Conservation (phyloP, 2,113 vertebrate genomes). For the Sorex araneus region DNA sequence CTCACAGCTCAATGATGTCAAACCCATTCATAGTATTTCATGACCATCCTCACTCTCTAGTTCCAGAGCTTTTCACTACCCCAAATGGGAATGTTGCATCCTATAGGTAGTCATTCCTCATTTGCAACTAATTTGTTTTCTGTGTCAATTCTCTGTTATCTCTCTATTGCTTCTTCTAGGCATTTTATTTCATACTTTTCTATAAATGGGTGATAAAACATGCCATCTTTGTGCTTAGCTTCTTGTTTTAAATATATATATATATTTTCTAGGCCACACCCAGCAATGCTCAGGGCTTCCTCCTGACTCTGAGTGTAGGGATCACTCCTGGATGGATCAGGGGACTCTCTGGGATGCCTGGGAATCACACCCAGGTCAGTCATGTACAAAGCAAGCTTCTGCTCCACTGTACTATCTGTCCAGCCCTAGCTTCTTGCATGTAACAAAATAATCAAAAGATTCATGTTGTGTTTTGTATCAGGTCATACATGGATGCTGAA, state of each 20-base stretch:
- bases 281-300: too few species aligned
- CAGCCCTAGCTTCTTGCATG: neutral
- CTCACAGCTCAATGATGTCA: neutral
- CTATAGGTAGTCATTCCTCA: neutral
- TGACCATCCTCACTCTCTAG: neutral
- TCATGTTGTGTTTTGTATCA: neutral
- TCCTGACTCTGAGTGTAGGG: too few species aligned
- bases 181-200: constrained; percentile 21
- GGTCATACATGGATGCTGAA: neutral
- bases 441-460: neutral
- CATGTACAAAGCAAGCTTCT: too few species aligned
- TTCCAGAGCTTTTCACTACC: neutral
- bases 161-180: neutral
- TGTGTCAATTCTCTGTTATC: neutral
- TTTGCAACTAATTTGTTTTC: neutral
- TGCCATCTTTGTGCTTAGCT: neutral
- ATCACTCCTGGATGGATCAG: too few species aligned
- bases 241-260: too few species aligned
- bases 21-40: neutral
- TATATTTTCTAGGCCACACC: too few species aligned
- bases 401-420: too few species aligned
- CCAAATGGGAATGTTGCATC: neutral
- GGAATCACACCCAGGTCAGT: too few species aligned
- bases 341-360: too few species aligned
- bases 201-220: neutral